Evolutionary conservation across 2,888 invertebrate genomes (phyloP).

Genomic region (Polia nebulosa): DNA sequence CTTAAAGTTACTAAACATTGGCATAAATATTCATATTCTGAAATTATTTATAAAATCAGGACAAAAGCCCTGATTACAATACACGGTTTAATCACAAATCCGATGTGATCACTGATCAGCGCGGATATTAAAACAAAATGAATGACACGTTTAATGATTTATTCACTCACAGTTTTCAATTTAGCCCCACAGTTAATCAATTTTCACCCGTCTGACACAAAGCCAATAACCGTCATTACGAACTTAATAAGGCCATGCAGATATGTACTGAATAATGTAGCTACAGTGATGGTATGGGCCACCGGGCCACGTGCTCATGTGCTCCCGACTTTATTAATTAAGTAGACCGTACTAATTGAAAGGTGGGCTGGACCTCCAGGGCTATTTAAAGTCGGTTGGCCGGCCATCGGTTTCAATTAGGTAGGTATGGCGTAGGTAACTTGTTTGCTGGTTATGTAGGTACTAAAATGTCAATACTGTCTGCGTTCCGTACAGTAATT

Average conservation of each 20-base stretch:
- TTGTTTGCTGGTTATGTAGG: conserved; percentile 4
- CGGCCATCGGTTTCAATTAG: conserved; percentile 60
- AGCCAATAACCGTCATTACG: conserved; percentile 31
- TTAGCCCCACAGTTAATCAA: conserved; percentile 42
- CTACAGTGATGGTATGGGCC: conserved; percentile 22
- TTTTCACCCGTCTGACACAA: conserved; percentile 34
- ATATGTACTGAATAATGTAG: conserved; percentile 24
- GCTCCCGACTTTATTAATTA: conserved; percentile 79
- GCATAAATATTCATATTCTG: too few species aligned
- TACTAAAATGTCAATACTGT: conserved; percentile 45
- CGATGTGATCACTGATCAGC: too few species aligned
- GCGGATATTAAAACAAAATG: conserved; percentile 23
- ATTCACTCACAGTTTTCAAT: conserved; percentile 52
- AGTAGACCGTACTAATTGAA: conserved; percentile 84
- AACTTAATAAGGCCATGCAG: conserved; percentile 32
- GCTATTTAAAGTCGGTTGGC: conserved; percentile 69
- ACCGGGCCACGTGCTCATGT: conserved; percentile 14
- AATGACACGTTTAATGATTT: conserved; percentile 47
- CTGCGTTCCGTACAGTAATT: conserved; percentile 9
- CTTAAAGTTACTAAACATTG: too few species aligned
- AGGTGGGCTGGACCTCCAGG: conserved; percentile 70
- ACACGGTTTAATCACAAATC: not conserved
- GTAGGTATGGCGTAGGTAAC: conserved; percentile 29
- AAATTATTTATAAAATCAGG: not conserved
- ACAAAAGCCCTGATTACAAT: not conserved